These are phyloP conservation scores for Chrysolina oricalcia DNA, from an alignment of 2,888 invertebrate species.

Conservation along the genomic window DNA sequence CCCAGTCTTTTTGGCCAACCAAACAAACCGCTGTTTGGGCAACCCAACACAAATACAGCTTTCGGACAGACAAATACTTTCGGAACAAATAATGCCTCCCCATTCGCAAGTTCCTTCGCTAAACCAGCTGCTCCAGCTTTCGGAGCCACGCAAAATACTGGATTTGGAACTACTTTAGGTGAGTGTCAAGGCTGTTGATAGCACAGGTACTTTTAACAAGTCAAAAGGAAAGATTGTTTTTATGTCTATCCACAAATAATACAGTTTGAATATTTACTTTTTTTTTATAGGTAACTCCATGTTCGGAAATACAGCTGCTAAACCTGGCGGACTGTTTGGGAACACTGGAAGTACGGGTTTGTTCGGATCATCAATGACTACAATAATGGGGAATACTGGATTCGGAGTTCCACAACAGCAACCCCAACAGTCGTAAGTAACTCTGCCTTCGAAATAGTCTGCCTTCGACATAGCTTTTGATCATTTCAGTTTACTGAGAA, in stretches of 20 bases:
- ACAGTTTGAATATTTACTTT: not conserved
- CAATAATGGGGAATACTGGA: constrained; percentile 58
- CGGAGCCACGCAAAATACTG: constrained; percentile 55
- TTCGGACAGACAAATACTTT: constrained; percentile 54
- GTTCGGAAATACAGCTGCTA: constrained; percentile 72
- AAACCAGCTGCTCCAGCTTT: constrained; percentile 67
- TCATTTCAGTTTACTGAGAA: too few species aligned
- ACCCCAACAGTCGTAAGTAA: constrained; percentile 59
- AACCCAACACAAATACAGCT: constrained; percentile 55
- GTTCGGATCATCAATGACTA: constrained; percentile 49
- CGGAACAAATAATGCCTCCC: constrained; percentile 49
- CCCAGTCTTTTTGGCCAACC: constrained; percentile 58
- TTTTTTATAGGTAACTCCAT: constrained; percentile 59
- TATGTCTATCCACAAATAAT: not conserved
- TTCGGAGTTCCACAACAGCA: constrained; percentile 69
- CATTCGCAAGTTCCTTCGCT: constrained; percentile 62
- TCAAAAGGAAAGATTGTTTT: too few species aligned
- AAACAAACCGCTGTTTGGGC: constrained; percentile 64
- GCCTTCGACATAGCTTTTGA: too few species aligned
- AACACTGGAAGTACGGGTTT: constrained; percentile 63
- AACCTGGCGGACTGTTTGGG: constrained; percentile 75
- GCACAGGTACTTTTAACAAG: too few species aligned
- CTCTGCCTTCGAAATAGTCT: constrained; percentile 14
- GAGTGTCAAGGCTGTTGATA: constrained; percentile 17
- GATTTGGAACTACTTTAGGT: constrained; percentile 55